Percentiles rank a stretch among this genome's conserved stretches.
phyloP scores from a whole-genome alignment of 2,888 invertebrate genomes.

The Athripsodes cinereus region DNA sequence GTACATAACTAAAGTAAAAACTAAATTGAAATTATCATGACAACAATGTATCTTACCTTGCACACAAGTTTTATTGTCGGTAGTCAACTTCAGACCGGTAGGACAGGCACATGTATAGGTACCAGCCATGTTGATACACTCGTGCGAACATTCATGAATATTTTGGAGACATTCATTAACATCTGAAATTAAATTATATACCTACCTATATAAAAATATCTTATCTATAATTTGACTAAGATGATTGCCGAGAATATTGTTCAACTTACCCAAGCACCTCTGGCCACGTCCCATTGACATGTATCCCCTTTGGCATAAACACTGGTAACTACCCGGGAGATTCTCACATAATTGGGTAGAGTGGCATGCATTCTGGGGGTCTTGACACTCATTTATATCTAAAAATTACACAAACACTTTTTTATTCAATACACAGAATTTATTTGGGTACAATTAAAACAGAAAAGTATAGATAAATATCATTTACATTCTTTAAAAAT shows the following conservation, averaged over 20 bases:
- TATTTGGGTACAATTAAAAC: too few species aligned
- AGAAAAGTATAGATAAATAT: too few species aligned
- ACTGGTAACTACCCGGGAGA: slow-evolving; percentile 53
- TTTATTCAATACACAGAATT: too few species aligned
- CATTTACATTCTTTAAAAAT: too few species aligned
- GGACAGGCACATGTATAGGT: slow-evolving; percentile 58
- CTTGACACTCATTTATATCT: slow-evolving; percentile 59
- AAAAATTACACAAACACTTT: slow-evolving; percentile 17
- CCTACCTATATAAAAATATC: neutral
- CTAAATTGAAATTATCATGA: neutral
- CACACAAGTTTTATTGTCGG: slow-evolving; percentile 32
- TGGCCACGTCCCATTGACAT: slow-evolving; percentile 42
- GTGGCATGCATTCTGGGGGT: slow-evolving; percentile 46
- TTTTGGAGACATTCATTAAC: slow-evolving; percentile 48
- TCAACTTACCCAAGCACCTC: slow-evolving; percentile 41
- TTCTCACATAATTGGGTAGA: slow-evolving; percentile 54
- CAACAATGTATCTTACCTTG: slow-evolving; percentile 9
- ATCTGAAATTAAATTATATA: slow-evolving; percentile 34
- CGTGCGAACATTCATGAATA: slow-evolving; percentile 48
- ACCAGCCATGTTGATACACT: slow-evolving; percentile 57
- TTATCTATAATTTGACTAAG: neutral
- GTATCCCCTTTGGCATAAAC: slow-evolving; percentile 53
- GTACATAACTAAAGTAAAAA: neutral
- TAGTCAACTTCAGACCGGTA: slow-evolving; percentile 35
- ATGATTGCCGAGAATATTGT: neutral